Percentiles rank a stretch among this genome's conserved stretches.
Conservation (phyloP, 2,797 vertebrate genomes). For the Neosalanx taihuensis region DNA sequence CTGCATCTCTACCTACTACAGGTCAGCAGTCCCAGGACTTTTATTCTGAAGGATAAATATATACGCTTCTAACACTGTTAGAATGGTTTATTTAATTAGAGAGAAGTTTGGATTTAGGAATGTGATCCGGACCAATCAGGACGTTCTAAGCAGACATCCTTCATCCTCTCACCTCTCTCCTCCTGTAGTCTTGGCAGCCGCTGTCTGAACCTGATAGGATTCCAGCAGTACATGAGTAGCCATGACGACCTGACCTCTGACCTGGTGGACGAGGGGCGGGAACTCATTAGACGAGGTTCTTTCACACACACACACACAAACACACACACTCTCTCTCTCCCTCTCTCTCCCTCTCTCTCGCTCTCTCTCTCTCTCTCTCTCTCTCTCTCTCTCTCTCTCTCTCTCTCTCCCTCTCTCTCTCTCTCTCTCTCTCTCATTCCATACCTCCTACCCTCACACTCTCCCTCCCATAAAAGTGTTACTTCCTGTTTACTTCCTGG, state of each 20-base stretch:
- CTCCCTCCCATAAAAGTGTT: not conserved
- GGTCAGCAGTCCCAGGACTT: conserved; percentile 63
- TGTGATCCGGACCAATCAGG: too few relatives aligned
- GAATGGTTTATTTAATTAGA: too few relatives aligned
- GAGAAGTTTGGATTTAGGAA: too few relatives aligned
- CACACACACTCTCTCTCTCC: not conserved
- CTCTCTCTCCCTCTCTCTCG: not conserved
- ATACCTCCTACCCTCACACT: not conserved
- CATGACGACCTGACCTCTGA: conserved; percentile 89
- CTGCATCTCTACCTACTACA: conserved; percentile 92
- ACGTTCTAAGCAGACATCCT: too few relatives aligned
- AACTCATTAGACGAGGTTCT: conserved; percentile 87
- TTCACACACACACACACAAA: not conserved
- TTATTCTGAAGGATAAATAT: too few relatives aligned
- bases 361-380: not conserved
- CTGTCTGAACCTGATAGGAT: conserved; percentile 92
- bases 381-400: too few relatives aligned
- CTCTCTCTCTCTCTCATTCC: not conserved
- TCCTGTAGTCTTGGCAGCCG: conserved; percentile 85
- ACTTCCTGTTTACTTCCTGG: not conserved
- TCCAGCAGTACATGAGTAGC: conserved; percentile 87
- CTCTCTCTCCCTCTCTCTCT: not conserved
- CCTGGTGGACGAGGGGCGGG: conserved; percentile 89
- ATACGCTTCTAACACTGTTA: too few relatives aligned
- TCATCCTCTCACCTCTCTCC: not conserved